Evolutionary conservation across 2,888 invertebrate genomes (phyloP).

Genomic region (Hecatera dysodea): DNA sequence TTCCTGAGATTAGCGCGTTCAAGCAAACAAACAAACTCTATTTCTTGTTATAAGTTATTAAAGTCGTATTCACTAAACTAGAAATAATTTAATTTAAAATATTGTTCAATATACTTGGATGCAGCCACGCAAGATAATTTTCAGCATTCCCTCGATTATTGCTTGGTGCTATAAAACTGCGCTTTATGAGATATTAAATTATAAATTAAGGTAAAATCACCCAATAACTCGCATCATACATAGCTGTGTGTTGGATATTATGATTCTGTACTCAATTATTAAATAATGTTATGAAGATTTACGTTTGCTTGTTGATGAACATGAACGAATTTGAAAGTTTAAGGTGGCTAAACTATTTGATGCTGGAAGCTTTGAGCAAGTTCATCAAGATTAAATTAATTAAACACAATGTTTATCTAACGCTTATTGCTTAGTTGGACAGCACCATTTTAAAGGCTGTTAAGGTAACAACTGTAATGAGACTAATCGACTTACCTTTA

Average conservation of each 20-base stretch:
- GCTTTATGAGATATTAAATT: constrained; percentile 5
- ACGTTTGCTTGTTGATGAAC: too few relatives aligned
- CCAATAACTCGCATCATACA: neutral
- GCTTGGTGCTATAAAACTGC: neutral
- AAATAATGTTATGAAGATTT: neutral
- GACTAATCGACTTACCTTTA: too few relatives aligned
- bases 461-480: too few relatives aligned
- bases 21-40: too few relatives aligned
- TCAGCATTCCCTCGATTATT: neutral
- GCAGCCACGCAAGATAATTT: neutral
- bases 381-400: too few relatives aligned
- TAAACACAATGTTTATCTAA: neutral
- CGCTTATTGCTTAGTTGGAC: too few relatives aligned
- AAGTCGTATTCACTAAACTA: neutral
- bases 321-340: too few relatives aligned
- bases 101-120: neutral
- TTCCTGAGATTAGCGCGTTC: too few relatives aligned
- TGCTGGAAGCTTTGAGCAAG: neutral
- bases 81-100: neutral
- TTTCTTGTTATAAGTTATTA: too few relatives aligned
- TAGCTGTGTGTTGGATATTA: neutral
- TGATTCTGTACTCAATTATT: neutral
- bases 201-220: neutral
- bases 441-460: too few relatives aligned
- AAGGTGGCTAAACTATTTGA: too few relatives aligned